Evolutionary conservation across 2,113 vertebrate genomes (phyloP).

Genomic region (Myodes glareolus): DNA sequence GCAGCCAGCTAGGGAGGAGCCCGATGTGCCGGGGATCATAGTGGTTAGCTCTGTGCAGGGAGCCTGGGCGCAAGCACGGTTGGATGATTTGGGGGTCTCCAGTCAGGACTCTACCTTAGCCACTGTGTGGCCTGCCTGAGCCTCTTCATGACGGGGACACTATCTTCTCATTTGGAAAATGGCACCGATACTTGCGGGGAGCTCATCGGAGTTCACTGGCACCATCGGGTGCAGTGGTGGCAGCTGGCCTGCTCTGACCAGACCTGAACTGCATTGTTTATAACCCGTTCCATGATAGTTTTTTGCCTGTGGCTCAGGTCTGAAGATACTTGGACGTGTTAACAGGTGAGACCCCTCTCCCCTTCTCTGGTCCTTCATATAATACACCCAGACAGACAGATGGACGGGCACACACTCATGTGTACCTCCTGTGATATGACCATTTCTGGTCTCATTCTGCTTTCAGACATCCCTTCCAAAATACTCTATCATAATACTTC

Average conservation of each 20-base stretch:
- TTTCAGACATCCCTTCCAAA: not conserved
- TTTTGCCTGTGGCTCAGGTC: not conserved
- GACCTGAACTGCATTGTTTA: not conserved
- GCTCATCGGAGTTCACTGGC: not conserved
- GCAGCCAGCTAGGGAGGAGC: accelerated
- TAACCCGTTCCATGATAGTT: not conserved
- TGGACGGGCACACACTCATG: not conserved
- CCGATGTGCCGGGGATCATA: accelerated
- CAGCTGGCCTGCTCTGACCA: not conserved
- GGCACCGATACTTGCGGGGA: accelerated
- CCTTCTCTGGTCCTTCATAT: not conserved
- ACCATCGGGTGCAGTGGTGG: accelerated
- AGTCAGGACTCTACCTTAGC: not conserved
- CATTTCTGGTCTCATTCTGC: not conserved
- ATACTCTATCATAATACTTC: accelerated
- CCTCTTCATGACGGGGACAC: not conserved
- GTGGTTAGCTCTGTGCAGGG: too few species aligned
- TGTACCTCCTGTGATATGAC: not conserved
- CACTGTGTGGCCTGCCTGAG: not conserved
- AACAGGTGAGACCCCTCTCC: not conserved
- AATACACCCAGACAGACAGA: not conserved
- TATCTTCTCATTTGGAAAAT: not conserved
- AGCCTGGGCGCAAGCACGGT: not conserved
- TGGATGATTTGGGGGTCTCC: not conserved
- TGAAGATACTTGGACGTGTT: not conserved